Evolutionary conservation across 2,888 invertebrate species (phyloP).

Genomic region (Fabriciana adippe): DNA sequence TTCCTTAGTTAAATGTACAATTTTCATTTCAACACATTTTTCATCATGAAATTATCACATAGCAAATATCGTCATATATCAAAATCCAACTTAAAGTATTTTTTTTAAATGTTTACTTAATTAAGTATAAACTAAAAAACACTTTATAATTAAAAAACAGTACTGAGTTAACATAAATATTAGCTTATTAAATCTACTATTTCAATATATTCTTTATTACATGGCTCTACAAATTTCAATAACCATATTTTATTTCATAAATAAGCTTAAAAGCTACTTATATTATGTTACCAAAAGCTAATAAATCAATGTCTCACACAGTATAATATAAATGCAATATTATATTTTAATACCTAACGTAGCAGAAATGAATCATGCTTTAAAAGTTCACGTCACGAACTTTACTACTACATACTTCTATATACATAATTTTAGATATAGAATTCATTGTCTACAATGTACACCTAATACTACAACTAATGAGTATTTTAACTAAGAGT

Average conservation of each 20-base stretch:
- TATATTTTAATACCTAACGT: background rate
- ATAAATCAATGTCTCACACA: background rate
- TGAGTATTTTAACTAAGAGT: no score
- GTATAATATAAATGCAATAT: background rate
- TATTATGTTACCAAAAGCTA: background rate
- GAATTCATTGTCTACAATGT: slow-evolving; percentile 1
- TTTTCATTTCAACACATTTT: slow-evolving; percentile 2
- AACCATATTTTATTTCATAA: background rate
- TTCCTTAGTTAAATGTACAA: slow-evolving; percentile 20
- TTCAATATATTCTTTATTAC: no score
- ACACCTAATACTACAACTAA: background rate
- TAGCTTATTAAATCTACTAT: no score
- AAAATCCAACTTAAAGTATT: no score
- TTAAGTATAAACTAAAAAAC: no score
- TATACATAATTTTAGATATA: background rate
- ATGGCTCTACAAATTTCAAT: no score
- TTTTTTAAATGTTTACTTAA: no score
- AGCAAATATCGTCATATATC: background rate
- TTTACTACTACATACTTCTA: background rate
- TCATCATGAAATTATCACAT: background rate
- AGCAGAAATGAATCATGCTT: background rate
- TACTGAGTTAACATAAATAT: no score
- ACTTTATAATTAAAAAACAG: no score
- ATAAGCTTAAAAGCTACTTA: background rate
- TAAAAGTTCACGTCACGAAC: slow-evolving; percentile 11